Conservation (phyloP, 2,888 invertebrate genomes). For the Sinelater perroti region DNA sequence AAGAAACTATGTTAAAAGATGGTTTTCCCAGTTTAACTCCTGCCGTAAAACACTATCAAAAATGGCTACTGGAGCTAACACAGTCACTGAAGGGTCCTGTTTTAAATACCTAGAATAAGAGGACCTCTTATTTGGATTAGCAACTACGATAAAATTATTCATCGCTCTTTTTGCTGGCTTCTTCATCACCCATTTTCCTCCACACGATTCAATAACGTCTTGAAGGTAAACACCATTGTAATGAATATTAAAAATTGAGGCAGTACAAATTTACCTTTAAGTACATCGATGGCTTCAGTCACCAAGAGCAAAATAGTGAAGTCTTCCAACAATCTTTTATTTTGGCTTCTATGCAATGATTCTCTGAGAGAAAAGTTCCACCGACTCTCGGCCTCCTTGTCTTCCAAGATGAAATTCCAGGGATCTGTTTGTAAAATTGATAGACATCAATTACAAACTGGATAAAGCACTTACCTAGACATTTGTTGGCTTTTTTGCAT, state of each 20-base stretch:
- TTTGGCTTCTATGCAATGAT: conserved; percentile 50
- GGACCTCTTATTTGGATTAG: conserved; percentile 49
- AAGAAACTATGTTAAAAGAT: conserved; percentile 20
- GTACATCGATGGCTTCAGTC: conserved; percentile 50
- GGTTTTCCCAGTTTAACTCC: conserved; percentile 41
- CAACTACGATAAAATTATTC: conserved; percentile 51
- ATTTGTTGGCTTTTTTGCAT: conserved; percentile 51
- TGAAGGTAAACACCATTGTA: conserved; percentile 24
- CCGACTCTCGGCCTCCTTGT: conserved; percentile 62
- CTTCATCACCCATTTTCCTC: conserved; percentile 55
- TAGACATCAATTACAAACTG: background rate
- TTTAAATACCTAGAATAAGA: conserved; percentile 53
- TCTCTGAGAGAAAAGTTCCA: conserved; percentile 61
- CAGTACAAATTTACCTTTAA: conserved; percentile 56
- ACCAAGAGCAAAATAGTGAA: conserved; percentile 50
- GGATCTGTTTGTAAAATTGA: conserved; percentile 69
- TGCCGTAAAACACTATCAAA: conserved; percentile 58
- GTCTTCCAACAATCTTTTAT: conserved; percentile 49
- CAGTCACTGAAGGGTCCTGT: conserved; percentile 48
- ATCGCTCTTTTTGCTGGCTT: conserved; percentile 43
- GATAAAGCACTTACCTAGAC: conserved; percentile 57
- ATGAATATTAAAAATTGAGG: background rate
- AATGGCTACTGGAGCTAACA: conserved; percentile 56
- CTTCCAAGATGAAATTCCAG: conserved; percentile 65
- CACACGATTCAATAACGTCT: conserved; percentile 57